These are phyloP conservation scores for Lophura nycthemera DNA, from an alignment of 2,113 vertebrate species.

Conservation along the genomic window DNA sequence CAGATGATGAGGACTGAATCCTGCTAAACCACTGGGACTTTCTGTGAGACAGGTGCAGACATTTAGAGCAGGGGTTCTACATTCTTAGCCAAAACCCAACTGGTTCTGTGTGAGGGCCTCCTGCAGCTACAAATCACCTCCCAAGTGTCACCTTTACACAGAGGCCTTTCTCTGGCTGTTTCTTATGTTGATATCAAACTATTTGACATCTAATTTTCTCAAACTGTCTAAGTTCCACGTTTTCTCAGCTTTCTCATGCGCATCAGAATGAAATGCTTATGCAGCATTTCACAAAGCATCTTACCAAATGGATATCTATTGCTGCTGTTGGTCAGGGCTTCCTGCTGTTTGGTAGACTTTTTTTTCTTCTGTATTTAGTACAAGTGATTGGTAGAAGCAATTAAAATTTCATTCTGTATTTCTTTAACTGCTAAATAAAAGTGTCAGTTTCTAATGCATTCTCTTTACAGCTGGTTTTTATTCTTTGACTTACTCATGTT, in stretches of 20 bases:
- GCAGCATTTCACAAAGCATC: neutral
- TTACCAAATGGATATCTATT: too few relatives aligned
- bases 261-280: neutral
- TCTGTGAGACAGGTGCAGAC: neutral
- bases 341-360: neutral
- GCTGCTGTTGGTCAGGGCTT: neutral
- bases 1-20: neutral
- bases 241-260: rapidly evolving
- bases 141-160: neutral
- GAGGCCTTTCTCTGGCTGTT: neutral
- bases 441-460: rapidly evolving
- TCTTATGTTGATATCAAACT: neutral
- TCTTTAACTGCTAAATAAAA: neutral
- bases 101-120: rapidly evolving
- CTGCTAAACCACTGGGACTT: neutral
- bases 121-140: neutral
- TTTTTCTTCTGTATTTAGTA: neutral
- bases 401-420: neutral
- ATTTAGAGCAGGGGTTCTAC: neutral
- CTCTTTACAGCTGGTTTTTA: neutral
- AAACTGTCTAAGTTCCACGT: neutral
- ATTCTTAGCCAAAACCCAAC: rapidly evolving
- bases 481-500: neutral
- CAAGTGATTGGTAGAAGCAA: neutral
- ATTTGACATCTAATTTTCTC: neutral